Evolutionary conservation across 2,888 invertebrate genomes (phyloP).

Genomic region (Trichopoda pennipes): DNA sequence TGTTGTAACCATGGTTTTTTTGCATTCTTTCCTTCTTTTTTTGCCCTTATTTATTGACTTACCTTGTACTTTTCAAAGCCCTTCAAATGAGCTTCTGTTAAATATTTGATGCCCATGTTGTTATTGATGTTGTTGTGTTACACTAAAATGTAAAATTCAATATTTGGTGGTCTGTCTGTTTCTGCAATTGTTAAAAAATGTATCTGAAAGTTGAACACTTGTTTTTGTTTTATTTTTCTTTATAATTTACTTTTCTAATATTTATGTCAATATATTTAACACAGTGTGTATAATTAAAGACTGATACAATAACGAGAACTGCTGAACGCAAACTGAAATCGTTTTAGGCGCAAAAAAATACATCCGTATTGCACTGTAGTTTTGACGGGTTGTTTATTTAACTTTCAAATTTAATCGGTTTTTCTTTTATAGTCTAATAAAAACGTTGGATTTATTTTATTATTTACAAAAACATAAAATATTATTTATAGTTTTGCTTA

Average conservation of each 20-base stretch:
- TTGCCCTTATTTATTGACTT: constrained; percentile 65
- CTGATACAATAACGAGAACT: neutral
- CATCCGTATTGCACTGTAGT: constrained; percentile 30
- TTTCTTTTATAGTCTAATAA: neutral
- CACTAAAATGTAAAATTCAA: neutral
- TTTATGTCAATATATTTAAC: constrained; percentile 48
- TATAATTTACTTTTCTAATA: constrained; percentile 9
- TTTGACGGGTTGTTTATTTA: neutral
- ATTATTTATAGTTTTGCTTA: too few species aligned
- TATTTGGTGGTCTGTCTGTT: constrained; percentile 10
- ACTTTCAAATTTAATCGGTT: neutral
- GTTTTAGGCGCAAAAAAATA: constrained; percentile 50
- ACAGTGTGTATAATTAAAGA: constrained; percentile 41
- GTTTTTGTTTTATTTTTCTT: constrained; percentile 24
- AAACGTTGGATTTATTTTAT: too few species aligned
- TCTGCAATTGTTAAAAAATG: neutral
- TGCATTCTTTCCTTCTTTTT: constrained; percentile 2
- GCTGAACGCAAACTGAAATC: constrained; percentile 26
- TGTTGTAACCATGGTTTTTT: neutral
- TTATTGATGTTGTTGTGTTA: constrained; percentile 24
- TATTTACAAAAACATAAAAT: too few species aligned
- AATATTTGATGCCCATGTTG: constrained; percentile 79
- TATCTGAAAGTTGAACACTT: neutral
- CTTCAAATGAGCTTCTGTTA: constrained; percentile 79
- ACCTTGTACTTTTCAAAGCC: constrained; percentile 82